Conservation (phyloP, 2,797 vertebrate species). For the Enteromius trimaculatus region DNA sequence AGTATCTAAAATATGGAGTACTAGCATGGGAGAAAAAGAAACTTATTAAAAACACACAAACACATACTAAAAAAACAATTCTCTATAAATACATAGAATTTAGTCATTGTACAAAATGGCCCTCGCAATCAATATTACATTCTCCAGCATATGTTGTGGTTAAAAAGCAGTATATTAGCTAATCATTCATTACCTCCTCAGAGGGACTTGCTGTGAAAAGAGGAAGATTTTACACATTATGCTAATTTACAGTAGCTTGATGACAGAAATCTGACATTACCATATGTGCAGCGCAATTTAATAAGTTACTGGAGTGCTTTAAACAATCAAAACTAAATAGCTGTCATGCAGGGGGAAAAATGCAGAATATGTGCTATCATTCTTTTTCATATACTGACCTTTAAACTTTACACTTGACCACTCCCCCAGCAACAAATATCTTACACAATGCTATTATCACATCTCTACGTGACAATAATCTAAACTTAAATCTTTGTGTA, state of each 20-base stretch:
- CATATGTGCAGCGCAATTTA: constrained; percentile 27
- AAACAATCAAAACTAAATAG: neutral
- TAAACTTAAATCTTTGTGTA: neutral
- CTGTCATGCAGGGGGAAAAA: neutral
- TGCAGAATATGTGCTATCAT: neutral
- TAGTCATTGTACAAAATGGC: neutral
- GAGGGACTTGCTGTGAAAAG: constrained; percentile 2
- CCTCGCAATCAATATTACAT: neutral
- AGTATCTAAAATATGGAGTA: neutral
- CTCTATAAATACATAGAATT: neutral
- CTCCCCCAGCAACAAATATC: neutral
- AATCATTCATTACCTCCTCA: constrained; percentile 13
- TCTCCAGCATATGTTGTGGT: neutral
- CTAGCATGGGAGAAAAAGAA: too few relatives aligned
- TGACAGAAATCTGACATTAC: constrained; percentile 9
- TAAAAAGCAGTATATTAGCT: constrained; percentile 23
- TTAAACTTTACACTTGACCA: neutral
- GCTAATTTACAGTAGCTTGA: neutral
- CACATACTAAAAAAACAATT: neutral
- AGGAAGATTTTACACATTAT: constrained; percentile 1
- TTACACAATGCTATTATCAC: neutral
- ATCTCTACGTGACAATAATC: neutral
- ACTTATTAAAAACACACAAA: neutral
- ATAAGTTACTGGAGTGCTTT: neutral
- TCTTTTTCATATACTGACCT: neutral